Evolutionary conservation across 1,140 invertebrate species (phyloP), one percentile per base, ranked within the genome.

Genomic region (Cydia pomonella): DNA sequence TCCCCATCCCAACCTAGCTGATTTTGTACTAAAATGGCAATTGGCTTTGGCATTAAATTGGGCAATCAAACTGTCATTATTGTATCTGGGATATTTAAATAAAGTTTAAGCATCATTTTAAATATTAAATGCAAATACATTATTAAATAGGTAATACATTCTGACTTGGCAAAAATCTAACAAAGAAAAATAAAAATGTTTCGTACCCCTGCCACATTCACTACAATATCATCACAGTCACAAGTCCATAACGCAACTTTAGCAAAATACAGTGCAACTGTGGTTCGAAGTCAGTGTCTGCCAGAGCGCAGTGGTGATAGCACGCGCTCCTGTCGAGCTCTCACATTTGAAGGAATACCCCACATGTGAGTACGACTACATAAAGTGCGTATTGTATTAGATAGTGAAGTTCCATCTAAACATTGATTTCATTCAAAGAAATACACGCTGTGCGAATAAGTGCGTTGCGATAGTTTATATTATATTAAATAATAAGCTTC

Each of bases 231-330:
- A 69, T 69, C 64, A 33, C 64, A 13, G 16, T 33, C n/a, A 38
- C 64, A 69, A 69, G 29, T 41, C 64, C 64, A 69, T 29, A 69
- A 69, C 64, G 64, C 64, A 69, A 69, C 29, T 69, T 69, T 33
- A 69, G 27, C 64, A 69, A 69, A 69, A 69, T 41, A 69, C 64
- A 69, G 64, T 69, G 64, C 7, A 18, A 18, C 29, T 38, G 64
- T 41, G 64, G 18, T 33, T 41, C 7, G n/a, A 16, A 23, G 18
- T 33, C 64, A 69, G 64, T 69, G 64, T 69, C 25, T 33, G 64
- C 27, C 27, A 18, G 64, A 38, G 64, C 64, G 64, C 64, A 69
- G 64, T 33, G 64, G 27, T 33, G 27, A 33, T 18, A 16, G 64
- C 16, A 38, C 64, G 64, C 64, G n/a, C 64, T 69, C 64, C 41